phyloP scores from a whole-genome alignment of 2,113 vertebrate species.

The Nettapus auritus region DNA sequence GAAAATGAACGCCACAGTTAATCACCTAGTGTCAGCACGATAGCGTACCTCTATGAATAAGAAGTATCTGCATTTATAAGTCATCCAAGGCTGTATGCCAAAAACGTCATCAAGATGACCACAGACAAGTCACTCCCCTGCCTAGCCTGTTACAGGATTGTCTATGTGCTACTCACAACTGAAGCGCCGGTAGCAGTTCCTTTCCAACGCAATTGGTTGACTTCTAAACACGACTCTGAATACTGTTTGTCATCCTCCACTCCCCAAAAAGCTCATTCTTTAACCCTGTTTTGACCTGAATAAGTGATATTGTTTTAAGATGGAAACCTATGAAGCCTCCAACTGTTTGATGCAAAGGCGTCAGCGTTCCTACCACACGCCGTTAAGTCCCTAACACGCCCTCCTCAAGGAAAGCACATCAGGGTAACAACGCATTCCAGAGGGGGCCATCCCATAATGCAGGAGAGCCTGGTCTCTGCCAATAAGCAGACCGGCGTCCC shows the following conservation, averaged over 20 bases:
- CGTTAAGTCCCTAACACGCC: not conserved
- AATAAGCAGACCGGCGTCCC: not conserved
- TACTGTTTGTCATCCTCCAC: not conserved
- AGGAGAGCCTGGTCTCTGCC: conserved; percentile 10
- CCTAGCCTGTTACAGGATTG: not conserved
- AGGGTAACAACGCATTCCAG: not conserved
- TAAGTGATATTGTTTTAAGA: not conserved
- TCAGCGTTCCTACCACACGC: not conserved
- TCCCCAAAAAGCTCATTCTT: not conserved
- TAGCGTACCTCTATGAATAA: not conserved
- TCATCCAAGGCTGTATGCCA: not conserved
- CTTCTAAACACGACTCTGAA: not conserved
- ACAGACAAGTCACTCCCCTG: not conserved
- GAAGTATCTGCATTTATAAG: not conserved
- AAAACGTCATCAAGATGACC: not conserved
- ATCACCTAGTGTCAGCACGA: not conserved
- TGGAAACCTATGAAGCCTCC: not conserved
- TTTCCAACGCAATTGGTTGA: not conserved
- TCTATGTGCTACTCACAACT: not conserved
- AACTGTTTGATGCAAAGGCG: not conserved
- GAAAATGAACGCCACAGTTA: not conserved
- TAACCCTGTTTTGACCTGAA: not conserved
- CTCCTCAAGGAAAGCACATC: not conserved
- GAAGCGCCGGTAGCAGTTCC: not conserved
- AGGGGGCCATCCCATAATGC: not conserved